Base-by-base conservation (phyloP, 2,888 invertebrate species). In the Synergus japonicus region DNA sequence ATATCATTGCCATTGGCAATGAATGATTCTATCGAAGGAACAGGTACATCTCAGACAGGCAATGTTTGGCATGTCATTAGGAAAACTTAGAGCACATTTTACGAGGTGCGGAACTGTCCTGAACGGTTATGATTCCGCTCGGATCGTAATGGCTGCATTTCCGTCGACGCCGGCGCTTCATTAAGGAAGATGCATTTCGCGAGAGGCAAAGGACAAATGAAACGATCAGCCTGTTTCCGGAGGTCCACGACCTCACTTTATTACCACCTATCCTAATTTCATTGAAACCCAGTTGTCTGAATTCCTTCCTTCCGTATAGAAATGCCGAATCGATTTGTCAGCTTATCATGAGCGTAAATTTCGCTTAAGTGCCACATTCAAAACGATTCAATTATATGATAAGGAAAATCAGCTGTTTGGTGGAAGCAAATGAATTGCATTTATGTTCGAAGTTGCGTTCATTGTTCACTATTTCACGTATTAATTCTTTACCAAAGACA, bases 161-260 rank as follows among this genome's bases (percentile, higher is more conserved):
- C 29, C 64, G 64, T 64, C 18, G 18, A 76, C 76, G 18, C 54
- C 76, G 44, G 37, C 76, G 76, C 76, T 76, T 76, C 60, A 76
- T 76, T 76, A 76, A 60, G 54, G 15, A 60, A 15, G 60, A 44
- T n/a, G 18, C 9, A 9, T 58, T 76, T 43, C 22, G 7, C 12
- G 41, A n/a, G 44, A 43, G n/a, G 13, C 54, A 29, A 37, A 46
- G 22, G 22, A 49, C 46, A 43, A 65, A 43, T 65, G 65, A n/a
- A 66, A 66, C 43, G 43, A 66, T 66, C 41, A 66, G n/a, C 15
- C 37, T 66, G 41, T n/a, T 66, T 37, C 41, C 10, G n/a, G 43
- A 66, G 65, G 37, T 66, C 7, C 43, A 8, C 65, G n/a, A 41
- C n/a, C 65, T 66, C 10, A n/a, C 73, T 73, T 73, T 49, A 73